These are phyloP conservation scores for Lampris megalopsis DNA, from an alignment of 2,113 vertebrate genomes.

Conservation along the genomic window DNA sequence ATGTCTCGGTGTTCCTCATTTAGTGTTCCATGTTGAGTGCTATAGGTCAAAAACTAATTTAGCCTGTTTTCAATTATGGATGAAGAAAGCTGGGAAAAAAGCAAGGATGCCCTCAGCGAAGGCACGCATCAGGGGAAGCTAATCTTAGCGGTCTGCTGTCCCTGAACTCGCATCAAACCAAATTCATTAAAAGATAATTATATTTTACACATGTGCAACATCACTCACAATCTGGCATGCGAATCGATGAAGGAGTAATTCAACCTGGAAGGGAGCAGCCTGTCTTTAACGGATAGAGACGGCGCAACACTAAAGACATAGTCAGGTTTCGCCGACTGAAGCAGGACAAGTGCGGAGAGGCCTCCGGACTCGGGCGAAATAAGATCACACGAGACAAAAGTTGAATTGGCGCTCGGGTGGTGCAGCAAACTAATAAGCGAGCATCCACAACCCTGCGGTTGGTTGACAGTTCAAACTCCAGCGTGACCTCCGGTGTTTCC, in stretches of 20 bases:
- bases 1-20: conserved; percentile 17
- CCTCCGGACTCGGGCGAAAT: no score
- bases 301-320: background rate
- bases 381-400: no score
- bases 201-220: background rate
- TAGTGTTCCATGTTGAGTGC: conserved; percentile 29
- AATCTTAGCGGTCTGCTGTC: conserved; percentile 33
- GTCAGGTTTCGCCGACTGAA: background rate
- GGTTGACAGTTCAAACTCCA: no score
- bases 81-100: conserved; percentile 35
- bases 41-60: conserved; percentile 39
- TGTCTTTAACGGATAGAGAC: background rate
- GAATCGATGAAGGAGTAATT: background rate
- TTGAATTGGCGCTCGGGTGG: no score
- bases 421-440: no score
- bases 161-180: conserved; percentile 37
- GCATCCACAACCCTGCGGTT: no score
- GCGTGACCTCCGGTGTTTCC: no score
- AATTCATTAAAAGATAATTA: conserved; percentile 8
- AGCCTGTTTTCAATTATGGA: conserved; percentile 61
- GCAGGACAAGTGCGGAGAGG: background rate
- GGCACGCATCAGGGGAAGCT: conserved; percentile 22
- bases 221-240: background rate
- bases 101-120: conserved; percentile 38
- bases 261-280: background rate